Percentiles rank a stretch among this genome's conserved stretches.
Conservation (phyloP, 2,113 vertebrate species). For the Oreocharis arfaki region DNA sequence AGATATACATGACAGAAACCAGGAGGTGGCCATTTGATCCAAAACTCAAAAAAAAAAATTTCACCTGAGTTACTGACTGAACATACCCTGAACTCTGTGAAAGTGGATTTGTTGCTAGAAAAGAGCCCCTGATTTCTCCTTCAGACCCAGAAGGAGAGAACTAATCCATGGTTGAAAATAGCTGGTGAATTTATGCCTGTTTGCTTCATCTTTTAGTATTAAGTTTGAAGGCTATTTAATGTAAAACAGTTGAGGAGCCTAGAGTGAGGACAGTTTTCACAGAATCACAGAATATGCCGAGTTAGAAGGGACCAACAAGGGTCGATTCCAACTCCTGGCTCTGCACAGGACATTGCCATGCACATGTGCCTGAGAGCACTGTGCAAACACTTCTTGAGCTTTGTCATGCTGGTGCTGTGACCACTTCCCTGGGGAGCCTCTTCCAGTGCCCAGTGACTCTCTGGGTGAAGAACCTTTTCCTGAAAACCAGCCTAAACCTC, state of each 20-base stretch:
- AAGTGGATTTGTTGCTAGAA: not conserved
- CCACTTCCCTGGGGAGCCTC: not conserved
- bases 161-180: not conserved
- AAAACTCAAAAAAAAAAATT: not conserved
- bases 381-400: not conserved
- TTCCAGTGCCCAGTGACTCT: fast-evolving
- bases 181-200: not conserved
- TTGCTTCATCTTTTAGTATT: not conserved
- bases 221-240: not conserved
- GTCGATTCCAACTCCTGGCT: fast-evolving
- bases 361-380: not conserved
- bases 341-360: no score
- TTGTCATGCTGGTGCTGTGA: not conserved
- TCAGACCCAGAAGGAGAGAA: not conserved
- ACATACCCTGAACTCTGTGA: not conserved
- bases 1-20: not conserved
- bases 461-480: not conserved
- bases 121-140: not conserved
- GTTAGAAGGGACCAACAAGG: not conserved
- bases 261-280: not conserved
- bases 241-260: not conserved
- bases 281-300: not conserved
- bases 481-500: fast-evolving
- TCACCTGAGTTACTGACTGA: not conserved
- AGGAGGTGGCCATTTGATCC: not conserved